phyloP scores from a whole-genome alignment of 1,140 invertebrate genomes.

The Drosophila micromelanica region DNA sequence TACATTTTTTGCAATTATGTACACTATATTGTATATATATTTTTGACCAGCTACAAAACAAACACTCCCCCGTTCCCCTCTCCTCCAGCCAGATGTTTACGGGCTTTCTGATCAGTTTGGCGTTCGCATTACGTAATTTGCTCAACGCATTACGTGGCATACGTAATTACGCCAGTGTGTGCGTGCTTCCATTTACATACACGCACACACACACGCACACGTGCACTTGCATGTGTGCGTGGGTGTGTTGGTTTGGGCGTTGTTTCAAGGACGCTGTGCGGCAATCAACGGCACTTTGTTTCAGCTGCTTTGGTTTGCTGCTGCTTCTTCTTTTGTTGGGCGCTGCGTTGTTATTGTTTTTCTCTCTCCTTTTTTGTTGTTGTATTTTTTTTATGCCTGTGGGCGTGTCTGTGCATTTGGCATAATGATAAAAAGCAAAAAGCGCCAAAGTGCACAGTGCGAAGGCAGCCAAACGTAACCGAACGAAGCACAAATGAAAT shows the following conservation, averaged over 20 bases:
- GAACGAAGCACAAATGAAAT: constrained; percentile 34
- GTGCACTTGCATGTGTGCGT: neutral
- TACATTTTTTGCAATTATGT: no score
- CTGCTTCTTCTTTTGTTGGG: neutral
- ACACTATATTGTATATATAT: no score
- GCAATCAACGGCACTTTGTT: constrained; percentile 46
- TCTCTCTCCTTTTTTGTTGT: neutral
- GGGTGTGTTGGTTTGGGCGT: constrained; percentile 25
- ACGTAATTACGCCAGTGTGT: constrained; percentile 41
- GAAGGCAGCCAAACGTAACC: constrained; percentile 36
- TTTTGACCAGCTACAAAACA: no score
- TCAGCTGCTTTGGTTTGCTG: constrained; percentile 26
- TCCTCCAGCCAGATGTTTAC: no score
- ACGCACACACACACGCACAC: constrained; percentile 1
- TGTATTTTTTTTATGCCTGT: constrained; percentile 6
- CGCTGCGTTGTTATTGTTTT: neutral
- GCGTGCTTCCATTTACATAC: constrained; percentile 20
- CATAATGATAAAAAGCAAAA: constrained; percentile 54
- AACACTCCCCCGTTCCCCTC: no score
- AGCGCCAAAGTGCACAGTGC: constrained; percentile 45
- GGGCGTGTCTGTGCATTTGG: constrained; percentile 49
- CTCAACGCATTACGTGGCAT: constrained; percentile 49
- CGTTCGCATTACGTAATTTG: constrained; percentile 50
- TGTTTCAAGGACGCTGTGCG: constrained; percentile 43
- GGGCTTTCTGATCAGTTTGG: constrained; percentile 47